Evolutionary conservation across 2,888 invertebrate genomes (phyloP), one percentile per base, ranked within the genome.

Genomic region (Dryococelus australis): DNA sequence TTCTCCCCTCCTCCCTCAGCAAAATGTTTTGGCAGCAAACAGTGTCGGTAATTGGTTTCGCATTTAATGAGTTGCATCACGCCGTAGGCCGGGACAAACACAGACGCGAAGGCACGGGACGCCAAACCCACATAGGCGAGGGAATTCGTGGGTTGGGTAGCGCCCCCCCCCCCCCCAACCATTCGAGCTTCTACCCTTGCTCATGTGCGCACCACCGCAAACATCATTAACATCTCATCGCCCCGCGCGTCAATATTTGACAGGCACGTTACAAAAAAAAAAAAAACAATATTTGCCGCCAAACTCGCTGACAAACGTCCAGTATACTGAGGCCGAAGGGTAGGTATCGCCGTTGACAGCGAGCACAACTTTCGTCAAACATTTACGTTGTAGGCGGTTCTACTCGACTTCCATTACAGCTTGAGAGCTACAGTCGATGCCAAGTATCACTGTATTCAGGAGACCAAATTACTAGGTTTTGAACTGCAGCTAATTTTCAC

Each of bases 21-120:
- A 35, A 43, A 83, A 83, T 83, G 83, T 83, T 83, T 83, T 83
- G 43, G 43, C 43, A 43, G 28, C 83, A 83, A 83, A 83, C 83
- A 83, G 20, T 35, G 83, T 20, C 83, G 83, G 28, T 83, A 83
- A 83, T 83, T 83, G 83, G 83, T 83, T 83, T 83, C 83, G 43
- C 35, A 43, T 83, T 83, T 83, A 83, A 43, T 83, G 83, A 83
- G 83, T 83, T 83, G 65, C 65, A 6, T 24, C 65, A 65, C 65
- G n/a, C 65, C 65, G 16, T 20, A 24, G 65, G 65, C 65, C 1
- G 65, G 65, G n/a, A n/a, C 65, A 65, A 65, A 65, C 51, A 51
- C 24, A n/a, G 24, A n/a, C 65, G 20, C 65, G 47, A 47, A 8
- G 8, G n/a, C 2, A 65, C 65, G n/a, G 65, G 24, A 65, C 65